These are phyloP conservation scores for Schizaphis graminum DNA, from an alignment of 2,888 invertebrate species.

Conservation along the genomic window DNA sequence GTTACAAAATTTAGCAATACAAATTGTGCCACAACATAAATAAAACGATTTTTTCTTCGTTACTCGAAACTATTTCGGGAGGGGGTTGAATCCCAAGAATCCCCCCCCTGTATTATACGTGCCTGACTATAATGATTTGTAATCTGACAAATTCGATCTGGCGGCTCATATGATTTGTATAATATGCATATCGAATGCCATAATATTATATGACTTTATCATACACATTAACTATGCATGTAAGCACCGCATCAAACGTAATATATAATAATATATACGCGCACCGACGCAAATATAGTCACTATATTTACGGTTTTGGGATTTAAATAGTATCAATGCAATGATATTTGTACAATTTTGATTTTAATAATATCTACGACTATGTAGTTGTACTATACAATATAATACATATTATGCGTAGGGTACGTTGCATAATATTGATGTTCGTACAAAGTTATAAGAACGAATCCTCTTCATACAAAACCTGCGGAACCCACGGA, in stretches of 20 bases:
- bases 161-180: not conserved
- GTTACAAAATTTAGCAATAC: too few relatives aligned
- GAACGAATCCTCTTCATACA: not conserved
- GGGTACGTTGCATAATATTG: not conserved
- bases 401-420: not conserved
- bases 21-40: too few relatives aligned
- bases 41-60: too few relatives aligned
- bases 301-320: not conserved
- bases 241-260: not conserved
- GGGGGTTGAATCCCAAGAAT: too few relatives aligned
- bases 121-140: not conserved
- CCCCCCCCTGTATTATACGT: too few relatives aligned
- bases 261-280: not conserved
- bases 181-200: not conserved
- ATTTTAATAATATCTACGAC: not conserved
- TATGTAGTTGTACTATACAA: not conserved
- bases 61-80: too few relatives aligned
- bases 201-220: not conserved
- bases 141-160: not conserved
- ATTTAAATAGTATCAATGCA: not conserved
- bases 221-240: not conserved
- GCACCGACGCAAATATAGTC: not conserved
- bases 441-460: not conserved
- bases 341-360: not conserved
- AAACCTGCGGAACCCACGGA: not conserved